Evolutionary conservation across 2,888 invertebrate species (phyloP), one percentile per base, ranked within the genome.

Genomic region (Abrostola triplasia): DNA sequence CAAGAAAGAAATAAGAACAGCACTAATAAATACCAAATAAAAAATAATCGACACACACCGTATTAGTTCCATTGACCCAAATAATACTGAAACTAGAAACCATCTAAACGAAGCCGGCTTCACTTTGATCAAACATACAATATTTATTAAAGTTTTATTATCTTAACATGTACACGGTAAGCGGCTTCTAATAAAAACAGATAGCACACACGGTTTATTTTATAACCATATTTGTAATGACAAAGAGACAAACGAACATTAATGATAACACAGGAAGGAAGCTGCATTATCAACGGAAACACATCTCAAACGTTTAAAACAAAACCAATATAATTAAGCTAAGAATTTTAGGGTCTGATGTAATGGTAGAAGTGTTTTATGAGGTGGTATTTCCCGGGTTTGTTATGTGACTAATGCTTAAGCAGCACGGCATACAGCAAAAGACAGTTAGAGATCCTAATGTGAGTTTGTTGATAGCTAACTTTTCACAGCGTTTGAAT

Each of bases 281-380:
- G 84, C 82, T 79, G 75, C 41, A 41, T 82, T 92, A 91, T 90
- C 92, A 88, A 77, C 88, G 91, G 92, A 91, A 90, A 88, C 77
- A 79, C 78, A 80, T 82, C 83, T 84, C 79, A 75, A 77, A 76
- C 64, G 75, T 80, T 78, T 73, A 62, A 72, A 70, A 71, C 70
- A 77, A 76, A 77, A 67, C 73, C 72, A 59, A 54, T 44, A 64
- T 61, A 59, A 77, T 56, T 70, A 58, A 65, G 59, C 71, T 58
- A 36, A 70, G 54, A 72, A 69, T 76, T 53, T 74, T 59, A 73
- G 72, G 70, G 77, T 70, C 70, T 67, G 61, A 63, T 67, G 55
- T 52, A 62, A 42, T 66, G 6, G 8, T 44, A 36, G 2, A 41
- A 41, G 11, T n/a, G 6, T 41, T 41, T 41, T n/a, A 41, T 41